Percentiles rank a stretch among this genome's conserved stretches.
Evolutionary conservation across 2,113 vertebrate species (phyloP).

Genomic region (Anoplopoma fimbria): DNA sequence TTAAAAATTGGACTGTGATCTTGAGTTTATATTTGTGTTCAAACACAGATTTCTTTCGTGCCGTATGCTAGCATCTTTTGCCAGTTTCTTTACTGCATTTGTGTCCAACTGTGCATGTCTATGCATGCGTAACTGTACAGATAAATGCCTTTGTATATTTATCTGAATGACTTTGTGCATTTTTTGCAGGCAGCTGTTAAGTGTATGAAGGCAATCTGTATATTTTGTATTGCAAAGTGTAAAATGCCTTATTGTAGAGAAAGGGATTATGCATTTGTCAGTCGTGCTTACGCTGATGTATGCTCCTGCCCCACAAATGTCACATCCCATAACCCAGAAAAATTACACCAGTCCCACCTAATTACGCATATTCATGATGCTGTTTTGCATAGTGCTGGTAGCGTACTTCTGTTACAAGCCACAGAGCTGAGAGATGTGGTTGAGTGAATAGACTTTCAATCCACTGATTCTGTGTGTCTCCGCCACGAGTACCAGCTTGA

Average conservation of each 20-base stretch:
- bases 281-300: conserved; percentile 88
- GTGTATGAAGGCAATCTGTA: conserved; percentile 49
- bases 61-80: not conserved
- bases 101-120: conserved; percentile 19
- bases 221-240: conserved; percentile 65
- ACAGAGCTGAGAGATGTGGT: conserved; percentile 79
- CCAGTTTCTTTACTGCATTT: not conserved
- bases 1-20: conserved; percentile 15
- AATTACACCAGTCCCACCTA: conserved; percentile 92
- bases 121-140: not conserved
- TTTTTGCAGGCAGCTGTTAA: conserved; percentile 43
- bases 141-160: conserved; percentile 12
- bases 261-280: conserved; percentile 91
- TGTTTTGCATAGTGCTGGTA: conserved; percentile 89
- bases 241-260: conserved; percentile 77
- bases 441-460: conserved; percentile 83
- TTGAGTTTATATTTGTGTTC: conserved; percentile 20
- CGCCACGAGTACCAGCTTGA: conserved; percentile 73
- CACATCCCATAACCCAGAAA: conserved; percentile 92
- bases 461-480: conserved; percentile 79
- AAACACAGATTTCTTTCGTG: conserved; percentile 15
- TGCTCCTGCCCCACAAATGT: conserved; percentile 91
- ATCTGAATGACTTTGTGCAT: conserved; percentile 26
- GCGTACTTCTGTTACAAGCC: conserved; percentile 70
- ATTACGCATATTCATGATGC: conserved; percentile 92